A percentile compares a stretch with the other conserved stretches of the same genome.
Evolutionary conservation across 2,888 invertebrate species (phyloP).

Genomic region (Marasmarcha lunaedactyla): DNA sequence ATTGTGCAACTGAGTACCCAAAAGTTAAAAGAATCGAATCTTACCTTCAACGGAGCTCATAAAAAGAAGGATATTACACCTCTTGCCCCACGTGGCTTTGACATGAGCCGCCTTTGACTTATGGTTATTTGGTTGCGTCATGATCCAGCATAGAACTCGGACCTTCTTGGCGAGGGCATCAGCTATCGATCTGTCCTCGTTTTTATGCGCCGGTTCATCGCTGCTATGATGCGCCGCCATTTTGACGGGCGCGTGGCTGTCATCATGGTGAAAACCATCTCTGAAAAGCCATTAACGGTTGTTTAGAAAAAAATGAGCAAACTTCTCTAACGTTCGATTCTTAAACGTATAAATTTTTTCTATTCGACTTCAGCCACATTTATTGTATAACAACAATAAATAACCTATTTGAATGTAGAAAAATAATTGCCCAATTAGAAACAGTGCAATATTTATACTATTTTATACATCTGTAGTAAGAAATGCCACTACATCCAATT

Average conservation of each 20-base stretch:
- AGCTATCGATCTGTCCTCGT: conserved; percentile 78
- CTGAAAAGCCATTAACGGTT: conserved; percentile 25
- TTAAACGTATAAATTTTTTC: no score
- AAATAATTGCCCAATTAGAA: no score
- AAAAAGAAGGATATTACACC: conserved; percentile 89
- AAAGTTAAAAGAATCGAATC: no score
- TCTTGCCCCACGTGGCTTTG: conserved; percentile 94
- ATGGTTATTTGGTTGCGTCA: conserved; percentile 94
- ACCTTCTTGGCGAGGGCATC: conserved; percentile 80
- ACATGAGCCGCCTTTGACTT: conserved; percentile 91
- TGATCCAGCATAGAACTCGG: conserved; percentile 94
- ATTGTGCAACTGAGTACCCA: no score
- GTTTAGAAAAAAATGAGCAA: no score
- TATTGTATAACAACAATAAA: no score
- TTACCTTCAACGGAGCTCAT: conserved; percentile 85
- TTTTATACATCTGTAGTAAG: no score
- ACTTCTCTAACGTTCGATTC: no score
- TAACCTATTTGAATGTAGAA: no score
- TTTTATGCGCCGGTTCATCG: conserved; percentile 77
- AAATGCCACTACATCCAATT: no score
- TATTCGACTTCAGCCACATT: no score
- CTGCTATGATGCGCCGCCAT: conserved; percentile 50
- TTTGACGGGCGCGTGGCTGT: conserved; percentile 35
- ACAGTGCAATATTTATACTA: no score
- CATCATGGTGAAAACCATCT: conserved; percentile 37